Evolutionary conservation across 2,113 vertebrate genomes (phyloP).

Genomic region (Bujurquina vittata): DNA sequence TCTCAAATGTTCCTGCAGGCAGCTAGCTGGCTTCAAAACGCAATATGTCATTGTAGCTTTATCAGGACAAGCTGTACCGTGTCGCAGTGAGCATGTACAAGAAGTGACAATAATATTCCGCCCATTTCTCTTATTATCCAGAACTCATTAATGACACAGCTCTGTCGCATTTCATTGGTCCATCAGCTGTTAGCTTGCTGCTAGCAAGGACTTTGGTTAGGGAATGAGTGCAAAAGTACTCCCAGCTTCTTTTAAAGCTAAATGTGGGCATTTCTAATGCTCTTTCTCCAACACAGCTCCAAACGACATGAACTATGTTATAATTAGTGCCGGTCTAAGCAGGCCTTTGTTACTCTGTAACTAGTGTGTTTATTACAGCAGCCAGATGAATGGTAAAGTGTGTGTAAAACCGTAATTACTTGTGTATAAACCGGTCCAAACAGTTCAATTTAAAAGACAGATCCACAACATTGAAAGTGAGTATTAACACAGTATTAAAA

Average conservation of each 20-base stretch:
- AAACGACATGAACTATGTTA: neutral
- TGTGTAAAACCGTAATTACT: neutral
- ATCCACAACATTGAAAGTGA: neutral
- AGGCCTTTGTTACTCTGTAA: slow-evolving; percentile 1
- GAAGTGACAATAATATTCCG: neutral
- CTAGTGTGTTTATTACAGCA: neutral
- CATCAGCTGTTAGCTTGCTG: slow-evolving; percentile 54
- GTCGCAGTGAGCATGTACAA: neutral
- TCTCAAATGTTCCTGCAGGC: neutral
- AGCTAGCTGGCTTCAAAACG: slow-evolving; percentile 31
- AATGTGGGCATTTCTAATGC: neutral
- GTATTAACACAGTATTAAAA: neutral
- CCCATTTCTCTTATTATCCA: accelerated
- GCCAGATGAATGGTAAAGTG: neutral
- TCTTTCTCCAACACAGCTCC: neutral
- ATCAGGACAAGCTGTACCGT: neutral
- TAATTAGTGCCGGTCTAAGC: neutral
- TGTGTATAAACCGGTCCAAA: neutral
- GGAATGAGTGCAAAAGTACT: neutral
- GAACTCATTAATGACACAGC: neutral
- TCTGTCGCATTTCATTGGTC: neutral
- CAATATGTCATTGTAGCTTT: neutral
- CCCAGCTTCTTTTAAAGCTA: neutral
- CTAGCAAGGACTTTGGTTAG: slow-evolving; percentile 19
- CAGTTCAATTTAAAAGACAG: neutral